Evolutionary conservation across 2,113 vertebrate species (phyloP).

Genomic region (Rhipidura dahli): DNA sequence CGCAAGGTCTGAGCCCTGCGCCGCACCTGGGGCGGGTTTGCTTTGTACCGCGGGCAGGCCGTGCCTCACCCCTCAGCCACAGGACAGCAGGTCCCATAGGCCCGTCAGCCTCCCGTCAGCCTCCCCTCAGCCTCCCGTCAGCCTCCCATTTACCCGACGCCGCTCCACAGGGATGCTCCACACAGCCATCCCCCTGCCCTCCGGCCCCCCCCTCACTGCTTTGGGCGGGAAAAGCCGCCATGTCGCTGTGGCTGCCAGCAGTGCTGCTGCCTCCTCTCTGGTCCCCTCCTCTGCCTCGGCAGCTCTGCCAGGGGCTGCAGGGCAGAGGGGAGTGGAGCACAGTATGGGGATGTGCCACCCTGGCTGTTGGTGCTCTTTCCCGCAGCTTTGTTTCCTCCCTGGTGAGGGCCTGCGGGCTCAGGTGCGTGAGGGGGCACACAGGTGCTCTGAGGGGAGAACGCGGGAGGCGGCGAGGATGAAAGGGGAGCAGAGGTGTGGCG

Average conservation of each 20-base stretch:
- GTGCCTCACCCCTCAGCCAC: fast-evolving
- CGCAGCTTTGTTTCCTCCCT: not conserved
- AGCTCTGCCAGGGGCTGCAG: not conserved
- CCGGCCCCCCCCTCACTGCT: fast-evolving
- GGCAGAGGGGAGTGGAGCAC: too few species aligned
- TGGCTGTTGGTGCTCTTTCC: fast-evolving
- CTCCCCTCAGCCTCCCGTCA: fast-evolving
- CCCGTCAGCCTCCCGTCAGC: not conserved
- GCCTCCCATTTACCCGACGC: fast-evolving
- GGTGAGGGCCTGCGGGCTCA: fast-evolving
- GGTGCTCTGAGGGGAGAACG: not conserved
- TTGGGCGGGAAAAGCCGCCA: not conserved
- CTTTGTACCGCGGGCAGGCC: fast-evolving
- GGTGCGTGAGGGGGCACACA: fast-evolving
- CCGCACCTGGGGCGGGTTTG: not conserved
- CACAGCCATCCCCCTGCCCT: fast-evolving
- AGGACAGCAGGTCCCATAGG: fast-evolving
- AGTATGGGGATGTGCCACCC: fast-evolving
- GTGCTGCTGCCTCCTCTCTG: not conserved
- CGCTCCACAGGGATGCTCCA: too few species aligned
- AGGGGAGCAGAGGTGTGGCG: not conserved
- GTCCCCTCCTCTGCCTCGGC: fast-evolving
- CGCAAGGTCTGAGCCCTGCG: fast-evolving
- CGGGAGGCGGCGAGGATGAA: fast-evolving
- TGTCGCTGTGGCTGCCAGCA: fast-evolving